Conservation (phyloP, 37 sponge, comb jelly and placozoan genomes). For the Eunapius fragilis region DNA sequence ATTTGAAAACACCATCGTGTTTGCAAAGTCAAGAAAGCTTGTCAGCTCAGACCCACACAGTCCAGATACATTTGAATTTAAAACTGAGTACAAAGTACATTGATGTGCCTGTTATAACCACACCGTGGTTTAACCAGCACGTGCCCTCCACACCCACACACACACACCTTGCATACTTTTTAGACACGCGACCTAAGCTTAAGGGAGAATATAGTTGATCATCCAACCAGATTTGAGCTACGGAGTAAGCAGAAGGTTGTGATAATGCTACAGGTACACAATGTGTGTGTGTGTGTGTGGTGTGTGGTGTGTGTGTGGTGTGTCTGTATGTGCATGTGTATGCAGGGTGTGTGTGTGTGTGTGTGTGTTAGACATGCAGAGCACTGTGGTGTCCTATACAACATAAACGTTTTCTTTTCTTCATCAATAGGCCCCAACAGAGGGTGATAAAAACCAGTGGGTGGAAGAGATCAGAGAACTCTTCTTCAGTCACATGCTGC, state of each 20-base stretch:
- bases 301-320: too few relatives aligned
- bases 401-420: not conserved
- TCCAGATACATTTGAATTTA: constrained; percentile 52
- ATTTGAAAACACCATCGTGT: constrained; percentile 72
- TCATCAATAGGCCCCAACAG: constrained; percentile 36
- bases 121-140: too few relatives aligned
- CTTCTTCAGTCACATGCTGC: constrained; percentile 69
- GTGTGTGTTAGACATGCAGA: too few relatives aligned
- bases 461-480: constrained; percentile 72
- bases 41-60: constrained; percentile 23
- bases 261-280: constrained; percentile 48
- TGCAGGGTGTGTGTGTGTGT: too few relatives aligned
- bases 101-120: not conserved
- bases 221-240: constrained; percentile 71
- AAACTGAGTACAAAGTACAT: constrained; percentile 31
- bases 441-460: constrained; percentile 69
- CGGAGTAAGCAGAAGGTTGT: constrained; percentile 45
- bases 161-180: not conserved
- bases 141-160: not conserved
- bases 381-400: not conserved
- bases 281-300: too few relatives aligned
- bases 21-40: constrained; percentile 60
- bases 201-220: constrained; percentile 63
- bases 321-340: too few relatives aligned
- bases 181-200: constrained; percentile 70